Evolutionary conservation across 2,888 invertebrate genomes (phyloP).

Genomic region (Leptodirus hochenwartii): DNA sequence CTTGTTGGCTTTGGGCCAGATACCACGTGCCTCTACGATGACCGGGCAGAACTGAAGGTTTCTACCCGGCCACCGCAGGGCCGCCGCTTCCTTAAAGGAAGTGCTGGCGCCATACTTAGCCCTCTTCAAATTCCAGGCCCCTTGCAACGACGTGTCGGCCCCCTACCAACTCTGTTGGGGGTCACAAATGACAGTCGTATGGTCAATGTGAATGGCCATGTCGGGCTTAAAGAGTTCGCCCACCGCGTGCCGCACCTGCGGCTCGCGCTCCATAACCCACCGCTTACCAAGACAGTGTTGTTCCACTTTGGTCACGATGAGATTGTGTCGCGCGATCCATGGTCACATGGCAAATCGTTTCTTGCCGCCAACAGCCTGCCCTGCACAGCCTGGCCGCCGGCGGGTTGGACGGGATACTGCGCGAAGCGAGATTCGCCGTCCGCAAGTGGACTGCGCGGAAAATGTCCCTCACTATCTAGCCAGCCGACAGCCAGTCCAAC

Average conservation of each 20-base stretch:
- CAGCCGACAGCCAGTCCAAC: conserved; percentile 12
- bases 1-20: too few species aligned
- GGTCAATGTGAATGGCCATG: conserved; percentile 4
- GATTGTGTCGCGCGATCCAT: conserved; percentile 10
- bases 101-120: conserved; percentile 11
- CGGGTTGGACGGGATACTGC: conserved; percentile 17
- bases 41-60: too few species aligned
- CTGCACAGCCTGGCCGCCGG: conserved; percentile 13
- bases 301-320: conserved; percentile 5
- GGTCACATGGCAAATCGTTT: conserved; percentile 12
- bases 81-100: conserved; percentile 12
- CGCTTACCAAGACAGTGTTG: conserved; percentile 2
- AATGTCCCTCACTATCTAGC: conserved; percentile 15
- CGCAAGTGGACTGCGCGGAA: conserved; percentile 16
- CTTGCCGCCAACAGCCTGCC: conserved; percentile 16
- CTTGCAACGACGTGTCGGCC: conserved; percentile 1
- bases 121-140: conserved; percentile 10
- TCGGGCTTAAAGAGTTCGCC: conserved; percentile 9
- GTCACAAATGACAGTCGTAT: too few species aligned
- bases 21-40: too few species aligned
- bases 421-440: conserved; percentile 16
- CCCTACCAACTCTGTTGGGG: too few species aligned
- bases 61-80: conserved; percentile 11
- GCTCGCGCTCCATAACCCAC: conserved; percentile 6
- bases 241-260: conserved; percentile 8